Evolutionary conservation across 2,797 vertebrate species (phyloP).

Genomic region (Epinephelus coioides): DNA sequence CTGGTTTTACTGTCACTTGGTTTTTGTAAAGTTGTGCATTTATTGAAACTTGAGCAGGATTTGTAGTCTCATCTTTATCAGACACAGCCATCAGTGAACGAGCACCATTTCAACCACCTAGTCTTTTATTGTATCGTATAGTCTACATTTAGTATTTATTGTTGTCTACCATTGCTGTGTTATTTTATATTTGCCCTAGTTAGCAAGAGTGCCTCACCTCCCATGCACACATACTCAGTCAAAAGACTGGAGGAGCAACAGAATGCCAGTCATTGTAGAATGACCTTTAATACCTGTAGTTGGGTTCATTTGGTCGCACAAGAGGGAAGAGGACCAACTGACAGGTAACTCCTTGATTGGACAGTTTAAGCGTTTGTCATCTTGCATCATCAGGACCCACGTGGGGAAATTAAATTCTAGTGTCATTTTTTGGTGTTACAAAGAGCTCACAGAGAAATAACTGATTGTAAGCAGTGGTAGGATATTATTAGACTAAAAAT

Average conservation of each 20-base stretch:
- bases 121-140: not conserved
- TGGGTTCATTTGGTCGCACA: too few relatives aligned
- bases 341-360: too few relatives aligned
- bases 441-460: too few relatives aligned
- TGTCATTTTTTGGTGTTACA: too few relatives aligned
- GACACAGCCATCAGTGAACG: not conserved
- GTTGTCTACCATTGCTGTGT: not conserved
- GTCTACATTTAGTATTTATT: not conserved
- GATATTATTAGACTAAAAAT: too few relatives aligned
- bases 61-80: not conserved
- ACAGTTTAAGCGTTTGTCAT: too few relatives aligned
- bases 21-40: not conserved
- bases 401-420: too few relatives aligned
- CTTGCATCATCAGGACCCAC: too few relatives aligned
- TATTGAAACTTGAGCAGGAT: not conserved
- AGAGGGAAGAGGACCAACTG: too few relatives aligned
- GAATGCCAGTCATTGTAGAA: too few relatives aligned
- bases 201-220: not conserved
- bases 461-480: too few relatives aligned
- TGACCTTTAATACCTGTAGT: too few relatives aligned
- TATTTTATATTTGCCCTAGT: not conserved
- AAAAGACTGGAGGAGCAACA: not conserved
- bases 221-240: not conserved
- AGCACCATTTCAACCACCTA: not conserved
- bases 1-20: not conserved